A percentile compares a stretch with the other conserved stretches of the same genome.
Conservation (phyloP, 2,113 vertebrate species). For the Sialia sialis region DNA sequence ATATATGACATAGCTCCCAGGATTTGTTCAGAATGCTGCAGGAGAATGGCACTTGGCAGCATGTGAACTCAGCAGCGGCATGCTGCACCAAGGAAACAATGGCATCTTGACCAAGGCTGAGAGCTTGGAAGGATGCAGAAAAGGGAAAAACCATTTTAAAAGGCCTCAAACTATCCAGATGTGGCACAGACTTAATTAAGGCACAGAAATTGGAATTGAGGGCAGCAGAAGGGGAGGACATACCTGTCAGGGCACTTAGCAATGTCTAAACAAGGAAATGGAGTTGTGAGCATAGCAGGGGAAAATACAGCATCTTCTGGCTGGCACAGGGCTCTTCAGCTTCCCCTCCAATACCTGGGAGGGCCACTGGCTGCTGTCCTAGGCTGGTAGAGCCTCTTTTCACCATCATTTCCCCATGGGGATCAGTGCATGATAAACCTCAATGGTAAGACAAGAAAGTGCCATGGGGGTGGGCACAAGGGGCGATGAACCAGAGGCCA, state of each 20-base stretch:
- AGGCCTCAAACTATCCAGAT: not conserved
- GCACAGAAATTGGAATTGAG: not conserved
- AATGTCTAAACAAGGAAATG: not conserved
- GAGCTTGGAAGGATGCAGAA: not conserved
- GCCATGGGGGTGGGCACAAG: not conserved
- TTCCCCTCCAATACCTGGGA: not conserved
- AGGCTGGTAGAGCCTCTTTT: not conserved
- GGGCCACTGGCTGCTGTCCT: not conserved
- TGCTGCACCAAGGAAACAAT: rapidly evolving
- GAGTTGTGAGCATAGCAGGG: rapidly evolving
- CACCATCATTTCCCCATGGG: not conserved
- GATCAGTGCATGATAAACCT: not conserved
- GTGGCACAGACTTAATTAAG: not conserved
- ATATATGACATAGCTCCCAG: not conserved
- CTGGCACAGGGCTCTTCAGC: not conserved
- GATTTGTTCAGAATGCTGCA: not conserved
- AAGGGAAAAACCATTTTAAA: not conserved
- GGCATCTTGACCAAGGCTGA: not conserved
- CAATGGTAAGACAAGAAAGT: not conserved
- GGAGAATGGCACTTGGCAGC: not conserved
- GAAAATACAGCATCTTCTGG: not conserved
- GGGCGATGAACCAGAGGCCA: not conserved
- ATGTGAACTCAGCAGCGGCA: not conserved
- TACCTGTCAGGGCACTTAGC: not conserved
- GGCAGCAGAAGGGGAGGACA: not conserved